These are phyloP conservation scores for Pholis gunnellus DNA, from an alignment of 2,113 vertebrate genomes.

Conservation along the genomic window DNA sequence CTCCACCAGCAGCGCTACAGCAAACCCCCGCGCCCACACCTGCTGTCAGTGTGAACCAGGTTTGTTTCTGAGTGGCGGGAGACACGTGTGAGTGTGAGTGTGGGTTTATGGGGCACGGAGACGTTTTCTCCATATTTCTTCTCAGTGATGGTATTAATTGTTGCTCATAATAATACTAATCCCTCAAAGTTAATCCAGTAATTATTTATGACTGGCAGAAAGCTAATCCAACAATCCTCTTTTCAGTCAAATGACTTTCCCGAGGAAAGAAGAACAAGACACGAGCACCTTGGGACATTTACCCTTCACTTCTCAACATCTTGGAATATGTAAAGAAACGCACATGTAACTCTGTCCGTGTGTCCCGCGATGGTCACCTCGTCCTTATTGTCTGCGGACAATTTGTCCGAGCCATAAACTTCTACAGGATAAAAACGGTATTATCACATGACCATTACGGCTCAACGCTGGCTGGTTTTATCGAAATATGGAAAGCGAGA, in stretches of 20 bases:
- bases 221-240: neutral
- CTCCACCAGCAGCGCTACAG: conserved; percentile 70
- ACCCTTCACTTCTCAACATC: conserved; percentile 18
- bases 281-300: neutral
- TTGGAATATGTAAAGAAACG: conserved; percentile 10
- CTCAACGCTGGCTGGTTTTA: conserved; percentile 49
- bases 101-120: neutral
- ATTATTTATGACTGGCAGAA: neutral
- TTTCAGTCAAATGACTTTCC: neutral
- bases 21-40: conserved; percentile 58
- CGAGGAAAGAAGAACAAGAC: neutral
- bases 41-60: conserved; percentile 68
- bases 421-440: conserved; percentile 15
- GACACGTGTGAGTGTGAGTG: neutral
- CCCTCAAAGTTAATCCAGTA: neutral
- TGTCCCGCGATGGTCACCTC: conserved; percentile 12
- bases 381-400: conserved; percentile 13
- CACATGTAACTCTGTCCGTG: conserved; percentile 1
- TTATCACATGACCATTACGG: conserved; percentile 35
- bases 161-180: neutral
- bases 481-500: conserved; percentile 7
- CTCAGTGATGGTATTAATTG: neutral
- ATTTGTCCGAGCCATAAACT: conserved; percentile 27
- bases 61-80: conserved; percentile 17
- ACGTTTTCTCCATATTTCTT: neutral